Conservation (phyloP, 2,888 invertebrate genomes). For the Oithona nana region DNA sequence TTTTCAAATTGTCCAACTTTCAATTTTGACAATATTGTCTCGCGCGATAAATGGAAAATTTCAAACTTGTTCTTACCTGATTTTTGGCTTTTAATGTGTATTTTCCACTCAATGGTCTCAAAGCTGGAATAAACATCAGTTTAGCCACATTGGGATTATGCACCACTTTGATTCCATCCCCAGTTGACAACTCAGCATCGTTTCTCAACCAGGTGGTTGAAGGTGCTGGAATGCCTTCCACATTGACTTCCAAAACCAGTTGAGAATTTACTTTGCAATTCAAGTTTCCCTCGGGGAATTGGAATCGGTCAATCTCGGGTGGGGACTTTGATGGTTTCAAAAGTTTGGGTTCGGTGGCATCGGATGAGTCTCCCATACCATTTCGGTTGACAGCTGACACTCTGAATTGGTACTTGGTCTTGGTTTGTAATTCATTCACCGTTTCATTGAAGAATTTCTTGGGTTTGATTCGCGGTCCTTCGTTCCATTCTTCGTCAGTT, state of each 20-base stretch:
- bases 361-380: constrained; percentile 75
- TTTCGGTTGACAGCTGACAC: constrained; percentile 77
- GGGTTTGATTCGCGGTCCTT: constrained; percentile 64
- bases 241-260: constrained; percentile 9
- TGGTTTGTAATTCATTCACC: constrained; percentile 73
- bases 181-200: constrained; percentile 24
- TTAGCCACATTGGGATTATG: constrained; percentile 9
- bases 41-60: no score
- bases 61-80: no score
- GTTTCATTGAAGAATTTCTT: constrained; percentile 57
- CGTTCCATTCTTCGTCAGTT: constrained; percentile 29
- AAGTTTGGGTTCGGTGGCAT: constrained; percentile 74
- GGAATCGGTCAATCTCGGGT: constrained; percentile 1
- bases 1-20: no score
- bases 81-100: constrained; percentile 77
- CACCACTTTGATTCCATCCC: constrained; percentile 32
- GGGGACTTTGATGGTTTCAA: constrained; percentile 43
- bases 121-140: constrained; percentile 60
- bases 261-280: constrained; percentile 13
- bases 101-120: constrained; percentile 59
- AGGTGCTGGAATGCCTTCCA: constrained; percentile 10
- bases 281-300: background rate
- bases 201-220: background rate
- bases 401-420: constrained; percentile 86
- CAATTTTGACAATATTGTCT: no score